A percentile compares a stretch with the other conserved stretches of the same genome.
These are phyloP conservation scores for Odontophorus gujanensis DNA, from an alignment of 2,113 vertebrate species.

Conservation along the genomic window DNA sequence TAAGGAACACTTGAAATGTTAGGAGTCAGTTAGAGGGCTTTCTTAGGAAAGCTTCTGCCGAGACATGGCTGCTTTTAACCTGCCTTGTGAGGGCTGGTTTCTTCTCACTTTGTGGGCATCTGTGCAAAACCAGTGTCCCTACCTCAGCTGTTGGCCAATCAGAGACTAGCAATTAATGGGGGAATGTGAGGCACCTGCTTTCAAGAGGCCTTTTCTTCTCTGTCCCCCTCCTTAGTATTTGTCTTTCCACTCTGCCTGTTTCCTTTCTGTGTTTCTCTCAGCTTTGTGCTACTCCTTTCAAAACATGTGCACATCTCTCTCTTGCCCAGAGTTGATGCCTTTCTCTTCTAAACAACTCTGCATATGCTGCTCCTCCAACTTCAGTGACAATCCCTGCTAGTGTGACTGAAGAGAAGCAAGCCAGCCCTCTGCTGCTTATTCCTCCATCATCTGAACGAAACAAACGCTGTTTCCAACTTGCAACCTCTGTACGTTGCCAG, in stretches of 20 bases:
- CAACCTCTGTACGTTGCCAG: background rate
- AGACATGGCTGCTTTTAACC: background rate
- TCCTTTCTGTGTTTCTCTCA: background rate
- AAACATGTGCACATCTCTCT: background rate
- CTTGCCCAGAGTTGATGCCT: background rate
- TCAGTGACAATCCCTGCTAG: background rate
- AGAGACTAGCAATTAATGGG: background rate
- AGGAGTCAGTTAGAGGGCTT: slow-evolving; percentile 40
- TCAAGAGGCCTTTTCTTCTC: background rate
- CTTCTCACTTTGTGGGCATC: background rate
- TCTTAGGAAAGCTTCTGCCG: background rate
- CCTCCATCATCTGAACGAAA: background rate
- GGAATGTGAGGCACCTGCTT: background rate
- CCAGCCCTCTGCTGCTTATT: background rate
- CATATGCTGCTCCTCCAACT: background rate
- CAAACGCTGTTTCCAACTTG: background rate
- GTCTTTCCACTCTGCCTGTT: background rate
- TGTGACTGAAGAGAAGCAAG: background rate
- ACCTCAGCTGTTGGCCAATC: background rate
- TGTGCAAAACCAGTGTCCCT: background rate
- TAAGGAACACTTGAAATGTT: background rate
- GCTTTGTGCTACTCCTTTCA: background rate
- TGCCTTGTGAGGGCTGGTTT: background rate
- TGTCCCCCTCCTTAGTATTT: background rate
- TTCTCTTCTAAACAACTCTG: background rate